phyloP scores from a whole-genome alignment of 2,888 invertebrate genomes.

The Patella caerulea region DNA sequence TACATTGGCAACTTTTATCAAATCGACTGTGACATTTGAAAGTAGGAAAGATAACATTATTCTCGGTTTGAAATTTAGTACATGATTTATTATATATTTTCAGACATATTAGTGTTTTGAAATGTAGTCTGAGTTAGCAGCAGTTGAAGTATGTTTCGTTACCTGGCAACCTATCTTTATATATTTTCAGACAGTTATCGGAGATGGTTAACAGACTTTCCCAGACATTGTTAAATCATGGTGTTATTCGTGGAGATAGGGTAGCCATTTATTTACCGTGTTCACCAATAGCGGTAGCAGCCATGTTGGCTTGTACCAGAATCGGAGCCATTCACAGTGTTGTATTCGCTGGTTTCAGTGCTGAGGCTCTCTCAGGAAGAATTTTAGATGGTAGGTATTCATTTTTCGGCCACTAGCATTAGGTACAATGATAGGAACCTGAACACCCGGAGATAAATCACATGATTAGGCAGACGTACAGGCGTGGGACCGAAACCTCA shows the following conservation, averaged over 20 bases:
- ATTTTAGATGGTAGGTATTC: slow-evolving; percentile 70
- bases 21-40: too few relatives aligned
- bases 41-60: too few relatives aligned
- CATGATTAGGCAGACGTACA: too few relatives aligned
- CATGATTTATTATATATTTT: background rate
- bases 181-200: slow-evolving; percentile 66
- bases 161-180: background rate
- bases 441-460: too few relatives aligned
- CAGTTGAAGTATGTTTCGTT: too few relatives aligned
- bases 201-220: slow-evolving; percentile 69
- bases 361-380: slow-evolving; percentile 72
- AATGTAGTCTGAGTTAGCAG: background rate
- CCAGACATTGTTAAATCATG: slow-evolving; percentile 68
- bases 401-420: background rate
- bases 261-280: slow-evolving; percentile 74
- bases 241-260: slow-evolving; percentile 72
- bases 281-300: slow-evolving; percentile 72
- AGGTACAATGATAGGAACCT: too few relatives aligned
- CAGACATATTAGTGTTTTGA: background rate
- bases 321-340: slow-evolving; percentile 74
- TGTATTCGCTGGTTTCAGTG: slow-evolving; percentile 75
- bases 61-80: too few relatives aligned
- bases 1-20: too few relatives aligned
- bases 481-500: too few relatives aligned
- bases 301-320: slow-evolving; percentile 74